Percentiles rank a stretch among this genome's conserved stretches.
These are phyloP conservation scores for Machimus atricapillus DNA, from an alignment of 2,888 invertebrate species.

Conservation along the genomic window DNA sequence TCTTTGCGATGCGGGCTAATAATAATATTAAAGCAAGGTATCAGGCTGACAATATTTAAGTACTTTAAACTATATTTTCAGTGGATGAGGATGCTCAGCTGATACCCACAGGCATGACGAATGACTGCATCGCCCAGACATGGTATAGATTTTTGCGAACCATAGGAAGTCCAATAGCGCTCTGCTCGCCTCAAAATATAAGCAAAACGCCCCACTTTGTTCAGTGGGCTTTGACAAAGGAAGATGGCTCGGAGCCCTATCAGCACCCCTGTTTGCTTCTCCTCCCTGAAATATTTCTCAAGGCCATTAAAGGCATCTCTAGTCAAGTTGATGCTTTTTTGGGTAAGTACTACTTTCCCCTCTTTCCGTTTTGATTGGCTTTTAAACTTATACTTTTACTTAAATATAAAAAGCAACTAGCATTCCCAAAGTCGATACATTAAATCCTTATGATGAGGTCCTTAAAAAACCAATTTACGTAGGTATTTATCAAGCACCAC, in stretches of 20 bases:
- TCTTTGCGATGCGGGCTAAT: too few relatives aligned
- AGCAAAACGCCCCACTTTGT: slow-evolving; percentile 71
- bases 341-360: slow-evolving; percentile 68
- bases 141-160: slow-evolving; percentile 96
- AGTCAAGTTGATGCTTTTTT: slow-evolving; percentile 94
- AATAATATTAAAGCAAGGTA: too few relatives aligned
- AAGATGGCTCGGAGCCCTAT: slow-evolving; percentile 84
- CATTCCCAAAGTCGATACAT: not conserved
- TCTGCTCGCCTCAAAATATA: slow-evolving; percentile 84
- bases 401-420: not conserved
- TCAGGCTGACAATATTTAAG: too few relatives aligned
- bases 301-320: slow-evolving; percentile 92
- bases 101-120: slow-evolving; percentile 83
- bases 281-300: slow-evolving; percentile 88
- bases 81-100: slow-evolving; percentile 86
- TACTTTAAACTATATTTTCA: too few relatives aligned
- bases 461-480: slow-evolving; percentile 52
- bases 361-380: not conserved
- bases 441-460: not conserved
- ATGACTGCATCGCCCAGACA: slow-evolving; percentile 90
- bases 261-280: slow-evolving; percentile 87
- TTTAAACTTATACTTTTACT: not conserved
- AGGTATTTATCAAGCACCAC: slow-evolving; percentile 59
- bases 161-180: slow-evolving; percentile 92
- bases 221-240: slow-evolving; percentile 81